Conservation (phyloP, 2,113 vertebrate species). For the Gobius niger region DNA sequence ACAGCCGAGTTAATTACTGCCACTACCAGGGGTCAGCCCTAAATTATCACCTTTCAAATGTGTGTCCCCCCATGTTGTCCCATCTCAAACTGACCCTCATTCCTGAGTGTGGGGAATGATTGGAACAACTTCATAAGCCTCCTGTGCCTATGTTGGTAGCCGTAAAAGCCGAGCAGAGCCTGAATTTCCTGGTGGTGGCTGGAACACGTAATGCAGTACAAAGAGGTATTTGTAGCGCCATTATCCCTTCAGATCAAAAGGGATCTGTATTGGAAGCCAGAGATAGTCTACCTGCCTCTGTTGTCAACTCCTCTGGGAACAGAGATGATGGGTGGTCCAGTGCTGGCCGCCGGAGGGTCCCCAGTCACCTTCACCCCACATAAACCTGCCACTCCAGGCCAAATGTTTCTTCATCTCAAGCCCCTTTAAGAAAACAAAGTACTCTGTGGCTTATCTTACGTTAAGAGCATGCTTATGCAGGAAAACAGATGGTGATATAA, state of each 20-base stretch:
- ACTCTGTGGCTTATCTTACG: conserved; percentile 53
- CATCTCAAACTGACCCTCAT: conserved; percentile 4
- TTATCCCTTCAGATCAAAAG: conserved; percentile 64
- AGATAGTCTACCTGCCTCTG: conserved; percentile 49
- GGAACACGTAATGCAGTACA: conserved; percentile 31
- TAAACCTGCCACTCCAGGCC: conserved; percentile 18
- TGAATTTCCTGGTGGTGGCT: conserved; percentile 29
- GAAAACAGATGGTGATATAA: conserved; percentile 49
- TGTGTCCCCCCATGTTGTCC: background rate
- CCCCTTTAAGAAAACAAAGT: conserved; percentile 36
- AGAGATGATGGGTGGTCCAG: conserved; percentile 41
- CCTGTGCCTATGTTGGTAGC: background rate
- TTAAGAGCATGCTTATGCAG: conserved; percentile 49
- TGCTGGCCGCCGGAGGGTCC: conserved; percentile 23
- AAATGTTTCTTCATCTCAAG: conserved; percentile 53
- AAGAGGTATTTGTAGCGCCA: conserved; percentile 58
- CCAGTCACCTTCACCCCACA: conserved; percentile 51
- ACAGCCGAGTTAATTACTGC: conserved; percentile 51
- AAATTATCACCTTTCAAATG: conserved; percentile 63
- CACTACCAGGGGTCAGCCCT: conserved; percentile 40
- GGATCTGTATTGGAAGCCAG: conserved; percentile 54
- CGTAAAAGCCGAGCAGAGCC: conserved; percentile 14
- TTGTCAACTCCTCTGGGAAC: conserved; percentile 42
- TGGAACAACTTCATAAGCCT: conserved; percentile 20
- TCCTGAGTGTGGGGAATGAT: conserved; percentile 30